Evolutionary conservation across 53 echinoderm and acorn worm species (phyloP).

Genomic region (Stichopus horrens): DNA sequence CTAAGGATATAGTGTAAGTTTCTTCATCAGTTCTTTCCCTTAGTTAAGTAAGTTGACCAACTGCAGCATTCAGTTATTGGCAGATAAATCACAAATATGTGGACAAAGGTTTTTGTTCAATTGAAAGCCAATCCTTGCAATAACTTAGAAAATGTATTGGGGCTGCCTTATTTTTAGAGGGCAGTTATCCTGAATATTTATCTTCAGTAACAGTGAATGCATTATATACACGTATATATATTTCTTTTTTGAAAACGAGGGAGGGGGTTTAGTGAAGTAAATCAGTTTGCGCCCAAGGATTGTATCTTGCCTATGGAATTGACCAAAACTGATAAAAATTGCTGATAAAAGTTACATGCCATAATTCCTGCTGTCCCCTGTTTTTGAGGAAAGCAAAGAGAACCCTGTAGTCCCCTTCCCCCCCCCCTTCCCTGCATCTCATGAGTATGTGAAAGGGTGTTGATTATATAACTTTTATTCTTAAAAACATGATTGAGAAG

Average conservation of each 20-base stretch:
- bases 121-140: background rate
- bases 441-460: background rate
- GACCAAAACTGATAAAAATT: background rate
- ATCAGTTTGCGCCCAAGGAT: background rate
- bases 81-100: conserved; percentile 6
- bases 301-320: background rate
- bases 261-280: background rate
- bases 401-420: background rate
- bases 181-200: background rate
- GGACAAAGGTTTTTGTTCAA: background rate
- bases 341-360: background rate
- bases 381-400: no score
- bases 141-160: background rate
- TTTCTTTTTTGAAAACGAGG: background rate
- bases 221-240: no score
- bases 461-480: background rate
- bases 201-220: no score
- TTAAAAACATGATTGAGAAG: background rate
- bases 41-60: background rate
- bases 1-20: conserved; percentile 11
- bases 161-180: background rate
- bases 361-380: background rate
- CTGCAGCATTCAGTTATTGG: conserved; percentile 11
- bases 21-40: conserved; percentile 14
- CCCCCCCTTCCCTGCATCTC: background rate